Conservation (phyloP, 1,140 invertebrate genomes). For the Mactra quadrangularis region DNA sequence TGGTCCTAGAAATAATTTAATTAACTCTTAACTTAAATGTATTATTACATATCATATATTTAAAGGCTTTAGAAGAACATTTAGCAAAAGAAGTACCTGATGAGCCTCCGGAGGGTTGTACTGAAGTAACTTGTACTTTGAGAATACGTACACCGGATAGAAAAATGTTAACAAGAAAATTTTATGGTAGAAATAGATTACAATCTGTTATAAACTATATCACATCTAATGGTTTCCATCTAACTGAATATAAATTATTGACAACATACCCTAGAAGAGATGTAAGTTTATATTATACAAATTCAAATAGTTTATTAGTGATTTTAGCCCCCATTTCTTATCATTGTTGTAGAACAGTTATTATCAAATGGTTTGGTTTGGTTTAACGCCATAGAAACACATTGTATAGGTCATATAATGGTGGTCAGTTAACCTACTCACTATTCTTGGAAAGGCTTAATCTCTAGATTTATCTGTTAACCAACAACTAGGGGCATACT, state of each 20-base stretch:
- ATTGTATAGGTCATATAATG: too few relatives aligned
- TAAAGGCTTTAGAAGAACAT: slow-evolving; percentile 82
- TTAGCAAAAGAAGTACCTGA: slow-evolving; percentile 86
- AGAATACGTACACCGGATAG: slow-evolving; percentile 91
- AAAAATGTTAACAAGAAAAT: slow-evolving; percentile 89
- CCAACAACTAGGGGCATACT: too few relatives aligned
- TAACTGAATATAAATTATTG: slow-evolving; percentile 95
- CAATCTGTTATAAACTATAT: slow-evolving; percentile 93
- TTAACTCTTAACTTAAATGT: too few relatives aligned
- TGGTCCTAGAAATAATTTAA: too few relatives aligned
- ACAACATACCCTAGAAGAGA: slow-evolving; percentile 96
- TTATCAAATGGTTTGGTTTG: too few relatives aligned
- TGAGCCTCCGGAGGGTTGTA: slow-evolving; percentile 86
- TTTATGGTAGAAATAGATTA: slow-evolving; percentile 88
- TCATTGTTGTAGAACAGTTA: too few relatives aligned
- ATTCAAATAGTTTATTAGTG: background rate
- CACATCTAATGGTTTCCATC: slow-evolving; percentile 92
- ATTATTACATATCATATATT: too few relatives aligned
- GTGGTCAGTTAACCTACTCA: too few relatives aligned
- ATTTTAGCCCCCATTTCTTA: too few relatives aligned
- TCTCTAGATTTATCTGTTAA: too few relatives aligned
- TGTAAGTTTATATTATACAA: slow-evolving; percentile 78
- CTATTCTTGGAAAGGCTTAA: too few relatives aligned
- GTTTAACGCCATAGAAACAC: too few relatives aligned
- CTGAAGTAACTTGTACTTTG: slow-evolving; percentile 88